Conservation (phyloP, 2,888 invertebrate species). For the Acrocera orbiculus region DNA sequence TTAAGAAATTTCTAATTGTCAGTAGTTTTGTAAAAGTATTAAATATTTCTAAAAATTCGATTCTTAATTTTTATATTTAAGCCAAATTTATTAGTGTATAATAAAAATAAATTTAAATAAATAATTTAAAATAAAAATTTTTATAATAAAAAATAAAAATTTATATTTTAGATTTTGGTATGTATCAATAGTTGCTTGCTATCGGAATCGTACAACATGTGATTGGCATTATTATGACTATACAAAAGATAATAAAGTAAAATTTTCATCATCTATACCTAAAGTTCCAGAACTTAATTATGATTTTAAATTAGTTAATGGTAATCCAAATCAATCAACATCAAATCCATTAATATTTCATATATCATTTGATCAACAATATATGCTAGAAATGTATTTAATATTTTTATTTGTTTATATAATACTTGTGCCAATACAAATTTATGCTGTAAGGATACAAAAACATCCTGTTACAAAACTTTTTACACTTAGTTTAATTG, state of each 20-base stretch:
- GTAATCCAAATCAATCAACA: constrained; percentile 69
- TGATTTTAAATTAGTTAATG: constrained; percentile 92
- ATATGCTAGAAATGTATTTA: constrained; percentile 78
- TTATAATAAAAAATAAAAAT: too few species aligned
- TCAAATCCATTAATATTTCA: constrained; percentile 83
- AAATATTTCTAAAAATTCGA: too few species aligned
- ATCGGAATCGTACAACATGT: constrained; percentile 60
- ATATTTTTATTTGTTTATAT: constrained; percentile 75
- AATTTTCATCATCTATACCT: too few species aligned
- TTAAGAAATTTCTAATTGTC: too few species aligned
- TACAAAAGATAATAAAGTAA: constrained; percentile 11
- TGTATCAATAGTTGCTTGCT: constrained; percentile 84
- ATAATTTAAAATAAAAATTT: too few species aligned
- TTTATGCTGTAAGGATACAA: constrained; percentile 76
- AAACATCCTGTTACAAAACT: constrained; percentile 81
- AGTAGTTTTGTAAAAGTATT: too few species aligned
- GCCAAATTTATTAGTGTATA: too few species aligned
- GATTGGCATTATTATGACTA: constrained; percentile 65
- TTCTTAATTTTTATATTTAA: too few species aligned
- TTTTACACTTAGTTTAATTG: constrained; percentile 68
- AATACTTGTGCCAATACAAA: constrained; percentile 71
- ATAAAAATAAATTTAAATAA: too few species aligned
- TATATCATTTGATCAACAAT: constrained; percentile 91
- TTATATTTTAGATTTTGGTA: constrained; percentile 89
- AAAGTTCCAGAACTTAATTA: constrained; percentile 32